Base-by-base conservation (phyloP, 1,140 invertebrate genomes). In the Pseudobourletiella spinata region DNA sequence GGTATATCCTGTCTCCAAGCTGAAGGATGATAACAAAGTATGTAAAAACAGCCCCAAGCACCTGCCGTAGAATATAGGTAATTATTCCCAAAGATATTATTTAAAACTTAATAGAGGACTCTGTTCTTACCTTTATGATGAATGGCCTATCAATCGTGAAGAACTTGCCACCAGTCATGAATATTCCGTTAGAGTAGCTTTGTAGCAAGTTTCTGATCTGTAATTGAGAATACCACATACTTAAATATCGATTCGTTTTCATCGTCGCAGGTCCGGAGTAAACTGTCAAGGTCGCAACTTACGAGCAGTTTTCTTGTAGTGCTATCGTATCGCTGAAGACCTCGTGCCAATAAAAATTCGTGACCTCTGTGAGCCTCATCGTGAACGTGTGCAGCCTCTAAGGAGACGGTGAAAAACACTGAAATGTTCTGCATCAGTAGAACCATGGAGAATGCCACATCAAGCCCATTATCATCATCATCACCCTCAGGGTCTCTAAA, bases 21-120 rank as follows among this genome's bases (percentile, higher is more conserved):
- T 69, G 67, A 3, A 69, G 26, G 16, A 69, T 65, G n/a, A 69
- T 69, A 11, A 69, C 63, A 43, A 69, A 69, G 55, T 69, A 69
- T 2, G 67, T 69, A 35, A 63, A 61, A 32, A 69, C 67, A 0
- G 67, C 58, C 28, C 64, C 64, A 8, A 69, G 22, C 3, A 69
- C 57, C 67, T 69, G 16, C 18, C 11, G 8, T 24, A 39, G n/a
- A 18, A 35, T 26, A 48, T 28, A 29, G 25, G 42, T 42, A 24
- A n/a, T 14, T 35, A 20, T 28, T 54, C 18, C 29, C 55, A 6
- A 18, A 3, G 51, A 1, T 20, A 46, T 44, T 11, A 30, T 32
- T 14, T 6, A 14, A 57, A 4, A 26, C 26, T n/a, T 26, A 25
- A 6, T 22, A 24, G 39, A 11, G 18, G 15, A n/a, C 8, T 32